Evolutionary conservation across 2,797 vertebrate species (phyloP).

Genomic region (Myotis daubentonii): DNA sequence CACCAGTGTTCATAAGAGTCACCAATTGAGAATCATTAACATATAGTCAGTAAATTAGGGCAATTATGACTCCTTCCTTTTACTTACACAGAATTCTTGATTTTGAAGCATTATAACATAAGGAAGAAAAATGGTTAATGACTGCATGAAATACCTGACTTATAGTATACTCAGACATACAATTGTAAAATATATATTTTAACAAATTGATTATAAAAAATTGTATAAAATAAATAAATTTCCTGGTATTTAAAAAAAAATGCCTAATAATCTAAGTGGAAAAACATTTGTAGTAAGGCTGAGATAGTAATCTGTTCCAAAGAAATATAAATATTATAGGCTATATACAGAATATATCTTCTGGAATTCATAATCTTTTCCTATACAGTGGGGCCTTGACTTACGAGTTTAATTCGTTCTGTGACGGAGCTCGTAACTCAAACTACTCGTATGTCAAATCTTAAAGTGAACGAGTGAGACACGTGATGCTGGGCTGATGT

Average conservation of each 20-base stretch:
- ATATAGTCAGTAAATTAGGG: background rate
- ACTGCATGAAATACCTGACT: background rate
- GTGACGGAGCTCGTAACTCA: too few species aligned
- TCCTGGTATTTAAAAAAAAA: constrained; percentile 35
- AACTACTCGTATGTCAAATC: too few species aligned
- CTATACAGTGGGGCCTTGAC: background rate
- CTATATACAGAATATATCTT: background rate
- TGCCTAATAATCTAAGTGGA: background rate
- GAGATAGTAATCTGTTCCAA: constrained; percentile 34
- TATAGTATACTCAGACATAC: background rate
- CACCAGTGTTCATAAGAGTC: background rate
- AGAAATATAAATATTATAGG: constrained; percentile 18
- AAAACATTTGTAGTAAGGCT: constrained; percentile 32
- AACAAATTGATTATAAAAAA: constrained; percentile 23
- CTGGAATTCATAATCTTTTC: constrained; percentile 21
- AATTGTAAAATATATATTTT: constrained; percentile 19
- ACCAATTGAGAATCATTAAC: constrained; percentile 40
- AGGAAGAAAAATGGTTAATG: constrained; percentile 40
- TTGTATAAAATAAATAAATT: background rate
- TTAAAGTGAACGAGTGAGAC: too few species aligned
- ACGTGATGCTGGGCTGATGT: too few species aligned
- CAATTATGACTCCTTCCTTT: background rate
- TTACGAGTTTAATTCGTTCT: too few species aligned
- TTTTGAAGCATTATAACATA: constrained; percentile 27
- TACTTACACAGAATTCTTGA: background rate